phyloP scores from a whole-genome alignment of 1,140 invertebrate species.

The Bombus waltoni region DNA sequence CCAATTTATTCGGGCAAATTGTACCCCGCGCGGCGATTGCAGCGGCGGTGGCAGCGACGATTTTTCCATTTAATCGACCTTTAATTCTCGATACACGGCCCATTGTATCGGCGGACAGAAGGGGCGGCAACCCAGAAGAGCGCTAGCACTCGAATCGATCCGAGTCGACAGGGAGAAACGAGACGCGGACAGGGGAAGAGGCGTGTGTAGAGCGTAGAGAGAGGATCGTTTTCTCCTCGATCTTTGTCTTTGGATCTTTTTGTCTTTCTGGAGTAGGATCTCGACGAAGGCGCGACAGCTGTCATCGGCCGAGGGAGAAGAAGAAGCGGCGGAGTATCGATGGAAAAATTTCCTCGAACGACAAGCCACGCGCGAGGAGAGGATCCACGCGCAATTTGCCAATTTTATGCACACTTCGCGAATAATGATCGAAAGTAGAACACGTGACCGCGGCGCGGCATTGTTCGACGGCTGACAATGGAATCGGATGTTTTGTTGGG shows the following conservation, averaged over 20 bases:
- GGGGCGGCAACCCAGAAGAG: neutral
- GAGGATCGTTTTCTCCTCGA: slow-evolving; percentile 32
- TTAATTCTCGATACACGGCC: slow-evolving; percentile 19
- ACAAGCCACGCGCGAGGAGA: neutral
- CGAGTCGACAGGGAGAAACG: neutral
- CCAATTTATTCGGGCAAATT: slow-evolving; percentile 27
- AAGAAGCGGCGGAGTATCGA: neutral
- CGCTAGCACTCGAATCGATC: neutral
- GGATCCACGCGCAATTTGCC: slow-evolving; percentile 68
- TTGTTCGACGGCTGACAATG: slow-evolving; percentile 78
- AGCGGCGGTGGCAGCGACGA: no score
- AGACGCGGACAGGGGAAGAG: neutral
- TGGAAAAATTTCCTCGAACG: neutral
- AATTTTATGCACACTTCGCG: slow-evolving; percentile 77
- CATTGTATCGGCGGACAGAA: neutral
- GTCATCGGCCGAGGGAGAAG: slow-evolving; percentile 16
- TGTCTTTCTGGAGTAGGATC: slow-evolving; percentile 18
- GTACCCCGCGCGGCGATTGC: neutral
- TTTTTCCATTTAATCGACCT: slow-evolving; percentile 21
- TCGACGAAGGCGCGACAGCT: slow-evolving; percentile 56
- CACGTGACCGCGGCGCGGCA: slow-evolving; percentile 74
- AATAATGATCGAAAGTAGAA: slow-evolving; percentile 80
- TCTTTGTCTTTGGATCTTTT: slow-evolving; percentile 48
- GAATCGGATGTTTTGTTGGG: slow-evolving; percentile 81
- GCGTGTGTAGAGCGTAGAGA: no score